phyloP scores from a whole-genome alignment of 2,888 invertebrate species.

The Homarus gammarus region DNA sequence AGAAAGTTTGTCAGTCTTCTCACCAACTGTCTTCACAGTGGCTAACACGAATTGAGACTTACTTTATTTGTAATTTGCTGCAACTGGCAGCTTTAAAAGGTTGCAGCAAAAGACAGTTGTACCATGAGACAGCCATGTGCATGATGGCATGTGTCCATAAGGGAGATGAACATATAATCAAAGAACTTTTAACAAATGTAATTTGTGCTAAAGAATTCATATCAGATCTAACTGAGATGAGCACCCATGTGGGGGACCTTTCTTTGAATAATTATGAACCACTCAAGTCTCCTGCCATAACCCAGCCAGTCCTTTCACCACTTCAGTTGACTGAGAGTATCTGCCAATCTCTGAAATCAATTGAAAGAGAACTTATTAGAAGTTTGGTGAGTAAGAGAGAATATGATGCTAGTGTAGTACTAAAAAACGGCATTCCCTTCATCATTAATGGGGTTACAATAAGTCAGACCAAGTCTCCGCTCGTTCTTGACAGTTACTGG shows the following conservation, averaged over 20 bases:
- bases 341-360: conserved; percentile 24
- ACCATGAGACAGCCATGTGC: conserved; percentile 59
- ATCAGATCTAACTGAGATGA: conserved; percentile 58
- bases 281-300: conserved; percentile 69
- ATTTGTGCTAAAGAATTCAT: conserved; percentile 51
- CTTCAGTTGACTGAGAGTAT: conserved; percentile 52
- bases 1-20: conserved; percentile 47
- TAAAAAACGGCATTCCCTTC: conserved; percentile 64
- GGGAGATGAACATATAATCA: conserved; percentile 71
- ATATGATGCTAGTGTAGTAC: conserved; percentile 58
- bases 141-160: conserved; percentile 66
- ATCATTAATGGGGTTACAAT: conserved; percentile 63
- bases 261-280: conserved; percentile 64
- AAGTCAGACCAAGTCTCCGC: conserved; percentile 35
- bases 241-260: conserved; percentile 40
- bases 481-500: conserved; percentile 69
- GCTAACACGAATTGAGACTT: conserved; percentile 66
- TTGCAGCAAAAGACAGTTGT: conserved; percentile 40
- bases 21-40: conserved; percentile 56
- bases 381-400: conserved; percentile 46
- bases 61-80: conserved; percentile 56
- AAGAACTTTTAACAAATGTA: conserved; percentile 49
- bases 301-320: conserved; percentile 60
- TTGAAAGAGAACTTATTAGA: conserved; percentile 42
- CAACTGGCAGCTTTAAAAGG: conserved; percentile 29